Conservation (phyloP, 2,113 vertebrate genomes). For the Dasypus novemcinctus region DNA sequence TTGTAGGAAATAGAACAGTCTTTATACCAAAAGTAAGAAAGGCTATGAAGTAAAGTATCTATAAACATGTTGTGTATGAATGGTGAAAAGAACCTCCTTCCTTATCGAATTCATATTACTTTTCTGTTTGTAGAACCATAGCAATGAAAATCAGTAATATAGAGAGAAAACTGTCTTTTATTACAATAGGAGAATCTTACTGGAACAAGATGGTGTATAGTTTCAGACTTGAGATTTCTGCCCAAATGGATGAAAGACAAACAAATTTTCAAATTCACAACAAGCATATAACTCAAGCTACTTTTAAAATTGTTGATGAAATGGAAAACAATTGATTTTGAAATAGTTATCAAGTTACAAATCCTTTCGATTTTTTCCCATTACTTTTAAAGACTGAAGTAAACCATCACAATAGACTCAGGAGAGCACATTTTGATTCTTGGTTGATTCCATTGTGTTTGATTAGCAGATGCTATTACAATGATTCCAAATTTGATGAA, state of each 20-base stretch:
- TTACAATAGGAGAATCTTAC: background rate
- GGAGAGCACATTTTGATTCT: background rate
- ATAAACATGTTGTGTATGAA: background rate
- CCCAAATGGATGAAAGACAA: background rate
- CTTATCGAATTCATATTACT: background rate
- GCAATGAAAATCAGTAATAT: background rate
- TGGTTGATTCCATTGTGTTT: background rate
- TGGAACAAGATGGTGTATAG: background rate
- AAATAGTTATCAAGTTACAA: background rate
- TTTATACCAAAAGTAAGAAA: background rate
- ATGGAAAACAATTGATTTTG: constrained; percentile 49
- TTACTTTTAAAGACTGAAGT: constrained; percentile 8
- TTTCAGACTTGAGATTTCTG: background rate
- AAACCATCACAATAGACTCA: background rate
- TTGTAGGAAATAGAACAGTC: background rate
- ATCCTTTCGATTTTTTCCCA: background rate
- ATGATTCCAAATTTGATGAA: background rate
- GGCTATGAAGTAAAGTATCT: background rate
- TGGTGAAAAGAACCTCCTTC: background rate
- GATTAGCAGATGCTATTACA: background rate
- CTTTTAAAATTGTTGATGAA: constrained; percentile 59
- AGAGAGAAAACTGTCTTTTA: background rate
- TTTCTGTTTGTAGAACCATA: background rate
- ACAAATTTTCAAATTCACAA: constrained; percentile 35
- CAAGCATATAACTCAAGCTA: background rate